Percentiles rank a stretch among this genome's conserved stretches.
Conservation (phyloP, 2,888 invertebrate species). For the Vanessa cardui region DNA sequence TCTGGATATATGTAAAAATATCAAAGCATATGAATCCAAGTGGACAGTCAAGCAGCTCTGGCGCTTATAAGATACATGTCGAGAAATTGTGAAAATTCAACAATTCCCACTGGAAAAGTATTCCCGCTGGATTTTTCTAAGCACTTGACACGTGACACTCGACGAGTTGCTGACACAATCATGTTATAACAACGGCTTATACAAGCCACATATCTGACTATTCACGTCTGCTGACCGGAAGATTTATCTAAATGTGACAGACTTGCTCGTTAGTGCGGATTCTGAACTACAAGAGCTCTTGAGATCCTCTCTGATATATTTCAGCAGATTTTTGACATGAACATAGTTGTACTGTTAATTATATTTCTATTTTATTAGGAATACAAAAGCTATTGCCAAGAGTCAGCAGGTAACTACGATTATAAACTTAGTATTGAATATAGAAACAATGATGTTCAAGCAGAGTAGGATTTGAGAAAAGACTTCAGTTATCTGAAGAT, state of each 20-base stretch:
- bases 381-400: no score
- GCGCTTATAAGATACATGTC: constrained; percentile 15
- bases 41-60: constrained; percentile 8
- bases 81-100: constrained; percentile 17
- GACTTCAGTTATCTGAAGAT: no score
- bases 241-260: constrained; percentile 58
- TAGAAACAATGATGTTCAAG: no score
- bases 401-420: no score
- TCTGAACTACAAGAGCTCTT: constrained; percentile 48
- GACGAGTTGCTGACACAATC: constrained; percentile 43
- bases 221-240: constrained; percentile 52
- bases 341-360: constrained; percentile 6
- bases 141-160: constrained; percentile 38
- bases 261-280: constrained; percentile 59
- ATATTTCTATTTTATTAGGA: background rate
- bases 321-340: constrained; percentile 22
- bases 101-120: constrained; percentile 24
- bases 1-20: background rate
- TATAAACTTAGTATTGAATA: no score
- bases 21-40: constrained; percentile 7
- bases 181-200: constrained; percentile 41
- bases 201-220: constrained; percentile 42
- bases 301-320: constrained; percentile 38
- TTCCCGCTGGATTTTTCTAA: constrained; percentile 24
- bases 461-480: no score